These are phyloP conservation scores for Neodon shergylaensis DNA, from an alignment of 2,113 vertebrate species.

Conservation along the genomic window DNA sequence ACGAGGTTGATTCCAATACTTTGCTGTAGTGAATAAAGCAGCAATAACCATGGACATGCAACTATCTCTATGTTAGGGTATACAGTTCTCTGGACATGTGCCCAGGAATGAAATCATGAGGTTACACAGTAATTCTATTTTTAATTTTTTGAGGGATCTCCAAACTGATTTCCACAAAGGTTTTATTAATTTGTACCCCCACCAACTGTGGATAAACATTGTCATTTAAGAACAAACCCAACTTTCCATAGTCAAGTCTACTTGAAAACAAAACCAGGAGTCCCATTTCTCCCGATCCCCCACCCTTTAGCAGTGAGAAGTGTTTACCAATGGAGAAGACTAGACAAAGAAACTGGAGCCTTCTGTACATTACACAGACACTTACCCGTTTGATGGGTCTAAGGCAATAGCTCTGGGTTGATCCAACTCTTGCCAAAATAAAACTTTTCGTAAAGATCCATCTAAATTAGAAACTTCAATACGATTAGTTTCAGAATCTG, in stretches of 20 bases:
- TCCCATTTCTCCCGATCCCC: neutral
- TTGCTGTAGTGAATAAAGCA: neutral
- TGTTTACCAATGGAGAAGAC: neutral
- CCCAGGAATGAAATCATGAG: neutral
- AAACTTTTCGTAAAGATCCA: slow-evolving; percentile 93
- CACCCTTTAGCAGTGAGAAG: neutral
- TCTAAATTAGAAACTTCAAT: slow-evolving; percentile 97
- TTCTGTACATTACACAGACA: slow-evolving; percentile 67
- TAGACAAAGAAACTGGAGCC: neutral
- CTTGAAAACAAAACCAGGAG: slow-evolving; percentile 42
- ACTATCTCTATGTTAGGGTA: neutral
- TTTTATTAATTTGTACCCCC: neutral
- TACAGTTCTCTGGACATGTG: neutral
- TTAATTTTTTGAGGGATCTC: neutral
- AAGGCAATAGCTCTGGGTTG: slow-evolving; percentile 97
- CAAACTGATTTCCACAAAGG: neutral
- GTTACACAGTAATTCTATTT: neutral
- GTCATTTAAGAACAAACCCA: slow-evolving; percentile 33
- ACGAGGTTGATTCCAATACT: neutral
- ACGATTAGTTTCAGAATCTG: slow-evolving; percentile 97
- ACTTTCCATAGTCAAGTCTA: slow-evolving; percentile 41
- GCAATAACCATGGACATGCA: too few species aligned
- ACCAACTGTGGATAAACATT: neutral
- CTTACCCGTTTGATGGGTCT: slow-evolving; percentile 97
- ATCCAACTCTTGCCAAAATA: slow-evolving; percentile 99